Conservation (phyloP, 2,113 vertebrate species). For the Pseudois nayaur region DNA sequence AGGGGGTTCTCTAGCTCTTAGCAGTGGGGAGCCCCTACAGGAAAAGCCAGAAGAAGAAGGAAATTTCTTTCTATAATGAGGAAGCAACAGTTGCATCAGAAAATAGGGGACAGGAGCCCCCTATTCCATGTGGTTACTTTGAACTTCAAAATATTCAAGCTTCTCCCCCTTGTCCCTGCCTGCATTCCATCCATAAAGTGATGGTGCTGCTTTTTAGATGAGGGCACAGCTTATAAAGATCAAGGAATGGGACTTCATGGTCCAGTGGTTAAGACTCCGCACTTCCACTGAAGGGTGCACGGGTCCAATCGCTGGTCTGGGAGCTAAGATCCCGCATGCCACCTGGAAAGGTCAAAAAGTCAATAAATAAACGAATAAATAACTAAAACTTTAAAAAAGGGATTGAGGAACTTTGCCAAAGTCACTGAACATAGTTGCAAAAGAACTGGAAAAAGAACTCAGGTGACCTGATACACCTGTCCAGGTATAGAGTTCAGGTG, state of each 20-base stretch:
- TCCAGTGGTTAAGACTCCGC: background rate
- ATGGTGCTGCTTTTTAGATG: accelerated
- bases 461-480: background rate
- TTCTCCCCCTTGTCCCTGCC: background rate
- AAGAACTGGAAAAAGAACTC: background rate
- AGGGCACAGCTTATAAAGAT: background rate
- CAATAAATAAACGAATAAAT: background rate
- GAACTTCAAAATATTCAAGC: background rate
- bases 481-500: background rate
- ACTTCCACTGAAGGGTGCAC: background rate
- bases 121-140: background rate
- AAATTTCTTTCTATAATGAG: background rate
- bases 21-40: background rate
- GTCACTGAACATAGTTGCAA: background rate
- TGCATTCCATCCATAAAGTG: background rate
- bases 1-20: background rate
- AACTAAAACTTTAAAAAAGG: background rate
- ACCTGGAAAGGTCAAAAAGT: background rate
- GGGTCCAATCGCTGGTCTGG: background rate
- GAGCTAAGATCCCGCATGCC: background rate
- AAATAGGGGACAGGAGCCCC: background rate
- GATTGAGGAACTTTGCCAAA: background rate
- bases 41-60: background rate
- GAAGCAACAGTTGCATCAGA: background rate
- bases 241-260: background rate